A percentile compares a stretch with the other conserved stretches of the same genome.
These are phyloP conservation scores for Cheirogaleus medius DNA, from an alignment of 2,113 vertebrate genomes.

Conservation along the genomic window DNA sequence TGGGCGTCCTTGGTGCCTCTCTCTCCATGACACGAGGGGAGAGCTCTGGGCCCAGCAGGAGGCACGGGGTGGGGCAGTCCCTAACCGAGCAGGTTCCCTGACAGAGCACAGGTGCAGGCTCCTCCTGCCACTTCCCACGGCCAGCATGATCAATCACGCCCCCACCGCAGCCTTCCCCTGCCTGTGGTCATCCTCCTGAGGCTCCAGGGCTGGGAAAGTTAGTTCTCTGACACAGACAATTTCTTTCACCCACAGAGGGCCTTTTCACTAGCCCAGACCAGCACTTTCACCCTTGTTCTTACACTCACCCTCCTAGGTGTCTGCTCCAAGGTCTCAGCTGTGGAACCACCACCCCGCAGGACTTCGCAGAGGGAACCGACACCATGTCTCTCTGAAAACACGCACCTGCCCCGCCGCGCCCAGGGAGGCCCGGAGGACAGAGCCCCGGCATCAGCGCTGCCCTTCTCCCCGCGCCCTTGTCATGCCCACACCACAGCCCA, in stretches of 20 bases:
- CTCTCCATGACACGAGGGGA: background rate
- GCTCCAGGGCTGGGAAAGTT: background rate
- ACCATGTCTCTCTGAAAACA: background rate
- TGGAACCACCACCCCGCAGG: background rate
- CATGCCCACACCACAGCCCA: background rate
- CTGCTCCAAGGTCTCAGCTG: background rate
- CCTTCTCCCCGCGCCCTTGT: background rate
- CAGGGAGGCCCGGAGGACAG: background rate
- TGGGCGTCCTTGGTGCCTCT: background rate
- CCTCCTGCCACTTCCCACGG: background rate
- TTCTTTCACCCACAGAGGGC: background rate
- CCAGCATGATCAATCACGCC: background rate
- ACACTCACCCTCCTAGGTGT: background rate
- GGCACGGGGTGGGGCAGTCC: background rate
- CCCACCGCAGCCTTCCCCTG: background rate
- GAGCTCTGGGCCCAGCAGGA: background rate
- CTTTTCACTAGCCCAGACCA: background rate
- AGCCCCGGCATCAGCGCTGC: background rate
- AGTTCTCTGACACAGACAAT: background rate
- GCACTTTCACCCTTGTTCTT: background rate
- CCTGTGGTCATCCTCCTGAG: background rate
- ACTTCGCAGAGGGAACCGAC: background rate
- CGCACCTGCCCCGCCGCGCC: background rate
- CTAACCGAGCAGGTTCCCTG: background rate
- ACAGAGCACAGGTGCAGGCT: background rate